These are phyloP conservation scores for Muscidifurax raptorellus DNA, from an alignment of 1,140 invertebrate species.

Conservation along the genomic window DNA sequence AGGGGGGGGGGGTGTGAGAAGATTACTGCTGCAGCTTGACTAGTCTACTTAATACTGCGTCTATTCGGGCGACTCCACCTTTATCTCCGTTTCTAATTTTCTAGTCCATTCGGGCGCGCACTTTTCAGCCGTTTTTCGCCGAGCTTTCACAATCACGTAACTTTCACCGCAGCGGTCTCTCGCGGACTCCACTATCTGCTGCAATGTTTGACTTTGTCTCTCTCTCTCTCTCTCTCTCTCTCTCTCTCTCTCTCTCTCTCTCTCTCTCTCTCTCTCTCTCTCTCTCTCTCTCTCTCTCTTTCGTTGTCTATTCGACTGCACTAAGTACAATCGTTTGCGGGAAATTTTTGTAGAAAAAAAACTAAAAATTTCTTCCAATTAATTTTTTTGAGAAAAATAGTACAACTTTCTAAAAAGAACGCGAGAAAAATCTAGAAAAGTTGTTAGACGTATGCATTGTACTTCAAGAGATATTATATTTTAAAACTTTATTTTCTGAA, in stretches of 20 bases:
- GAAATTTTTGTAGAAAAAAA: no score
- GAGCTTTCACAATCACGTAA: constrained; percentile 8
- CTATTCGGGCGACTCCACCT: background rate
- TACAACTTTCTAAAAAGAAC: no score
- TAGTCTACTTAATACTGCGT: background rate
- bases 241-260: background rate
- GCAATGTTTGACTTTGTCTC: background rate
- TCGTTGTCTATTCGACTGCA: no score
- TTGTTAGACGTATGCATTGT: no score
- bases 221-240: background rate
- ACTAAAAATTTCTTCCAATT: no score
- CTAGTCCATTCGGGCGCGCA: background rate
- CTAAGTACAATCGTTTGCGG: no score
- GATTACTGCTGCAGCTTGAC: background rate
- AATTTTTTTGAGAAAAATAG: no score
- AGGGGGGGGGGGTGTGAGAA: background rate
- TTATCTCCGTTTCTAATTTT: constrained; percentile 33
- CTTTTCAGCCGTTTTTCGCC: background rate
- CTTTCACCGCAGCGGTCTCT: background rate
- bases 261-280: background rate
- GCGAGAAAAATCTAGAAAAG: no score
- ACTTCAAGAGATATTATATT: no score
- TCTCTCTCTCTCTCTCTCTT: background rate
- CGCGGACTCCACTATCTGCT: background rate
- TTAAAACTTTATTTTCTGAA: no score